phyloP scores from a whole-genome alignment of 1,140 invertebrate genomes.

The Orchesella cincta region DNA sequence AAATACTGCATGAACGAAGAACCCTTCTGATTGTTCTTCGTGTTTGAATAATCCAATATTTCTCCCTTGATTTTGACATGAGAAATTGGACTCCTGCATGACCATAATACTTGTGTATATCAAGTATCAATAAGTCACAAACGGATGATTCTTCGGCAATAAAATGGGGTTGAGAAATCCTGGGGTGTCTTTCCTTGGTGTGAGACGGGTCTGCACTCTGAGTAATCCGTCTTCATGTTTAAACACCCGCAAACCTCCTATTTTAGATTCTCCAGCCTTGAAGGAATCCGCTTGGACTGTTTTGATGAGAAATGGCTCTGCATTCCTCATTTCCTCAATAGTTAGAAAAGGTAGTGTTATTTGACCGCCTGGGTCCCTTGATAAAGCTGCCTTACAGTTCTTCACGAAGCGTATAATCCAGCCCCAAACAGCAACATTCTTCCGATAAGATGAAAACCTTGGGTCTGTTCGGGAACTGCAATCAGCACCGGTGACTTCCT shows the following conservation, averaged over 20 bases:
- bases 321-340: not conserved
- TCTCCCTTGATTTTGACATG: not conserved
- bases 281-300: not conserved
- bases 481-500: constrained; percentile 40
- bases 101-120: not conserved
- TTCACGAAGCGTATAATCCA: not conserved
- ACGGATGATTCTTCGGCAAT: not conserved
- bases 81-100: not conserved
- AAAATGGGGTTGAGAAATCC: not conserved
- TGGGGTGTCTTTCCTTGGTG: not conserved
- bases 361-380: not conserved
- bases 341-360: too few species aligned
- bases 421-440: not conserved
- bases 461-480: constrained; percentile 38
- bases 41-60: constrained; percentile 6
- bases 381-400: not conserved
- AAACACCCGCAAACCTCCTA: not conserved
- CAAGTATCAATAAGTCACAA: not conserved
- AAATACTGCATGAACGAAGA: not conserved
- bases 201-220: not conserved
- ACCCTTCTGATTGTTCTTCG: not conserved
- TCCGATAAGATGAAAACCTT: not conserved
- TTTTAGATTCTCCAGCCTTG: not conserved
- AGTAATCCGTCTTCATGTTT: not conserved
- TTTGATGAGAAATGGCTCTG: not conserved